These are phyloP conservation scores for Drosophila pegasa DNA, from an alignment of 2,888 invertebrate species.

Conservation along the genomic window DNA sequence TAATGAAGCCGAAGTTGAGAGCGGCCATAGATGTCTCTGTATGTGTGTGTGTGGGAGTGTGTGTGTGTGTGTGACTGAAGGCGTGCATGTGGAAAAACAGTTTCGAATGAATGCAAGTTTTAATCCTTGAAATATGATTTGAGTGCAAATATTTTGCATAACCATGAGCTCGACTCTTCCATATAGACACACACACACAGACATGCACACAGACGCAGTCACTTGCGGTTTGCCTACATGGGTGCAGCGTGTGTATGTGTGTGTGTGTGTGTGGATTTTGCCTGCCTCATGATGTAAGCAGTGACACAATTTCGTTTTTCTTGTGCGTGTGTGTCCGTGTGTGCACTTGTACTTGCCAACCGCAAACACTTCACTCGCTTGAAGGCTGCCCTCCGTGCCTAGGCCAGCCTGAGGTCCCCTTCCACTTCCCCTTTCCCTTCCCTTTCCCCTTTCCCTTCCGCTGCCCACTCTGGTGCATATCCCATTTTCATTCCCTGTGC, in stretches of 20 bases:
- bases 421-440: neutral
- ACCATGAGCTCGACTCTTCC: constrained; percentile 71
- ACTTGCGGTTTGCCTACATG: constrained; percentile 47
- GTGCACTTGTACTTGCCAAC: constrained; percentile 77
- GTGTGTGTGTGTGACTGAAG: constrained; percentile 24
- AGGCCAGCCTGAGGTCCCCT: constrained; percentile 8
- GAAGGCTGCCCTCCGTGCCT: constrained; percentile 62
- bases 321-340: constrained; percentile 41
- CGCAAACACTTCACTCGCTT: constrained; percentile 78
- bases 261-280: constrained; percentile 31
- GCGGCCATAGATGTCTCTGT: constrained; percentile 25
- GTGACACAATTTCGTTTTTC: constrained; percentile 63
- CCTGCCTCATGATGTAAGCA: constrained; percentile 59
- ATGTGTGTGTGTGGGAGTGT: neutral
- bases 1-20: constrained; percentile 75
- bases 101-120: constrained; percentile 78
- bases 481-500: constrained; percentile 23
- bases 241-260: constrained; percentile 20
- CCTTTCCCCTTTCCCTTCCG: neutral
- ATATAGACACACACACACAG: constrained; percentile 13
- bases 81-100: constrained; percentile 77
- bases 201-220: constrained; percentile 16
- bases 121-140: constrained; percentile 81
- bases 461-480: constrained; percentile 1
- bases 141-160: constrained; percentile 81